Conservation (phyloP, 1,140 invertebrate genomes). For the Papilio glaucus region DNA sequence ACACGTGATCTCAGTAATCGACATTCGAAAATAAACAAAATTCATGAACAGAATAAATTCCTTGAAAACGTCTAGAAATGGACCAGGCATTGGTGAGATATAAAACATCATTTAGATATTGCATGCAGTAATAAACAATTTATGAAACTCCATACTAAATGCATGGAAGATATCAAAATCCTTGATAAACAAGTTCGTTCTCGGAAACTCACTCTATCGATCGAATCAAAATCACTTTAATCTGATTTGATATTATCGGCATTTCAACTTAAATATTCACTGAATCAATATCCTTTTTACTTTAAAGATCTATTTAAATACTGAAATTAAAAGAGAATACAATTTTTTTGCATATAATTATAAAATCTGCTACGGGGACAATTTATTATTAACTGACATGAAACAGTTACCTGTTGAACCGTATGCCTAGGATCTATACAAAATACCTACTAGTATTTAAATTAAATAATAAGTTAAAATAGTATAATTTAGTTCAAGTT, state of each 20-base stretch:
- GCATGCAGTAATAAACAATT: slow-evolving; percentile 30
- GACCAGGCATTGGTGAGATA: slow-evolving; percentile 38
- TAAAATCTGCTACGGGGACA: too few relatives aligned
- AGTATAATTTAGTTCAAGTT: too few relatives aligned
- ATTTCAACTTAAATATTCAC: not conserved
- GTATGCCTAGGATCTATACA: too few relatives aligned
- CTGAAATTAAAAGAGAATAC: too few relatives aligned
- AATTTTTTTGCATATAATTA: too few relatives aligned
- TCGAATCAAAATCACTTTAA: not conserved
- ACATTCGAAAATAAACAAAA: slow-evolving; percentile 78
- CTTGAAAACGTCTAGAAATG: slow-evolving; percentile 62
- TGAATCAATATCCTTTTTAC: not conserved
- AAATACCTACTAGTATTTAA: too few relatives aligned
- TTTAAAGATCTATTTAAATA: too few relatives aligned
- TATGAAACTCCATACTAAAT: slow-evolving; percentile 24
- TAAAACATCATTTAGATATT: slow-evolving; percentile 26
- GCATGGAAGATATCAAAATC: slow-evolving; percentile 24
- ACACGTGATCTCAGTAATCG: slow-evolving; percentile 67
- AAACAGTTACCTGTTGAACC: too few relatives aligned
- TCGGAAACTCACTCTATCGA: not conserved
- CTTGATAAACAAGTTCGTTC: slow-evolving; percentile 17
- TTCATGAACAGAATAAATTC: slow-evolving; percentile 59
- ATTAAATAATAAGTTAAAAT: too few relatives aligned
- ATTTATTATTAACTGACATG: too few relatives aligned
- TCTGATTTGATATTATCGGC: not conserved